phyloP scores from a whole-genome alignment of 2,888 invertebrate genomes.

The Sympetrum striolatum region DNA sequence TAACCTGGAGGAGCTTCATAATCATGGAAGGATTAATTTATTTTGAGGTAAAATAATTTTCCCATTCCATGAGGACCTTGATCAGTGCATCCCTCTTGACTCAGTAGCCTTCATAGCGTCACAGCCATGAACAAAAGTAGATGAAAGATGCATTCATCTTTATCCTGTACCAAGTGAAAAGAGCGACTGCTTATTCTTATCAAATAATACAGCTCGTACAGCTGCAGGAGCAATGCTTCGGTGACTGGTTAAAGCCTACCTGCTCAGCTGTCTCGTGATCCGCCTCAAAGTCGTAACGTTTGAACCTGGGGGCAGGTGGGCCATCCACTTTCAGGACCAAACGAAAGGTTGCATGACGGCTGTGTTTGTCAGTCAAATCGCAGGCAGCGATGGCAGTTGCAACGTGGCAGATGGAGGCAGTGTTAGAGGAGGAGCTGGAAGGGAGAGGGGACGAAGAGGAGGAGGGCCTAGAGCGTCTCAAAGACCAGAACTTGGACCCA shows the following conservation, averaged over 20 bases:
- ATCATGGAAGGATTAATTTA: too few species aligned
- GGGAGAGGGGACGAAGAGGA: slow-evolving; percentile 14
- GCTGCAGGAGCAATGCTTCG: too few species aligned
- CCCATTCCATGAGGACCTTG: too few species aligned
- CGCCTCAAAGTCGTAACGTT: slow-evolving; percentile 20
- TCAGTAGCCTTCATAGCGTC: too few species aligned
- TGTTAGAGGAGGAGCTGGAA: not conserved
- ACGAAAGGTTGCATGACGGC: slow-evolving; percentile 60
- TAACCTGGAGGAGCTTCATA: too few species aligned
- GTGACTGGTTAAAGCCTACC: not conserved
- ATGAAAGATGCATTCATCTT: too few species aligned
- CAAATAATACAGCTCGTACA: too few species aligned
- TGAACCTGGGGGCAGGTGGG: not conserved
- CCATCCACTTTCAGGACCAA: not conserved
- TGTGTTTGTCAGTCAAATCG: slow-evolving; percentile 79
- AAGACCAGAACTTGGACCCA: slow-evolving; percentile 62
- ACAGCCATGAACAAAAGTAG: too few species aligned
- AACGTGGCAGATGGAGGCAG: slow-evolving; percentile 63
- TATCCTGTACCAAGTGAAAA: too few species aligned
- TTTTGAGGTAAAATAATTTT: too few species aligned
- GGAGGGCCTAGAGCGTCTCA: slow-evolving; percentile 76
- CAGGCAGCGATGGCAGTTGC: slow-evolving; percentile 89
- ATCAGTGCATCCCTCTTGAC: too few species aligned
- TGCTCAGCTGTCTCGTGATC: slow-evolving; percentile 7
- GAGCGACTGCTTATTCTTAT: too few species aligned